These are phyloP conservation scores for Exocentrus adspersus DNA, from an alignment of 2,888 invertebrate genomes.

Conservation along the genomic window DNA sequence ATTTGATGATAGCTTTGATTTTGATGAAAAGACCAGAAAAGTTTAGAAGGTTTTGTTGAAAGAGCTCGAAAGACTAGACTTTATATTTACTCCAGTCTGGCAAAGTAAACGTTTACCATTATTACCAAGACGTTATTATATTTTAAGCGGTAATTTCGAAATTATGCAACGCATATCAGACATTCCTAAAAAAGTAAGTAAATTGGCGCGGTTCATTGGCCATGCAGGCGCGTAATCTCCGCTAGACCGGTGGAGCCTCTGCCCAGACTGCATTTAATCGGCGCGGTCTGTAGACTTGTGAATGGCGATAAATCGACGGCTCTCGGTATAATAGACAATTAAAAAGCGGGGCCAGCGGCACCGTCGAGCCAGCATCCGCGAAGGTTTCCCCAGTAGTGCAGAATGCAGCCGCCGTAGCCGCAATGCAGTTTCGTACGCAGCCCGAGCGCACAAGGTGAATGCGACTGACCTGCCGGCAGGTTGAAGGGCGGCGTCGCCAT, in stretches of 20 bases:
- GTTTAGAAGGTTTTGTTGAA: too few relatives aligned
- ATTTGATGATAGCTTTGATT: too few relatives aligned
- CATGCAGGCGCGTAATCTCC: background rate
- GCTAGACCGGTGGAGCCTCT: background rate
- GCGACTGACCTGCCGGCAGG: slow-evolving; percentile 61
- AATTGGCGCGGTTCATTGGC: background rate
- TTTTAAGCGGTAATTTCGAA: too few relatives aligned
- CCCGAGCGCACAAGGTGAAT: slow-evolving; percentile 61
- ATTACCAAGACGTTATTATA: too few relatives aligned
- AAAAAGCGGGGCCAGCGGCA: slow-evolving; percentile 17
- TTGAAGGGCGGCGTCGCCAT: slow-evolving; percentile 61
- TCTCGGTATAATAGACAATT: slow-evolving; percentile 23
- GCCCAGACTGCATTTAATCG: background rate
- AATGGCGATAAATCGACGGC: slow-evolving; percentile 15
- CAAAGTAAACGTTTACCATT: too few relatives aligned
- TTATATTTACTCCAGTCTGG: too few relatives aligned
- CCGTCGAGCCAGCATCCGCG: slow-evolving; percentile 32
- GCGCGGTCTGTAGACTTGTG: background rate
- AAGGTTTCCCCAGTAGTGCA: slow-evolving; percentile 31
- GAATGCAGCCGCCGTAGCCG: slow-evolving; percentile 22
- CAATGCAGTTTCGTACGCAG: slow-evolving; percentile 50
- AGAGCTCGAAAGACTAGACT: too few relatives aligned
- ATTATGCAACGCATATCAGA: too few relatives aligned
- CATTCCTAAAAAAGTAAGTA: too few relatives aligned
- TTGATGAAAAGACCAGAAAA: too few relatives aligned